Evolutionary conservation across 2,113 vertebrate species (phyloP), one percentile per base, ranked within the genome.

Genomic region (Passer montanus): DNA sequence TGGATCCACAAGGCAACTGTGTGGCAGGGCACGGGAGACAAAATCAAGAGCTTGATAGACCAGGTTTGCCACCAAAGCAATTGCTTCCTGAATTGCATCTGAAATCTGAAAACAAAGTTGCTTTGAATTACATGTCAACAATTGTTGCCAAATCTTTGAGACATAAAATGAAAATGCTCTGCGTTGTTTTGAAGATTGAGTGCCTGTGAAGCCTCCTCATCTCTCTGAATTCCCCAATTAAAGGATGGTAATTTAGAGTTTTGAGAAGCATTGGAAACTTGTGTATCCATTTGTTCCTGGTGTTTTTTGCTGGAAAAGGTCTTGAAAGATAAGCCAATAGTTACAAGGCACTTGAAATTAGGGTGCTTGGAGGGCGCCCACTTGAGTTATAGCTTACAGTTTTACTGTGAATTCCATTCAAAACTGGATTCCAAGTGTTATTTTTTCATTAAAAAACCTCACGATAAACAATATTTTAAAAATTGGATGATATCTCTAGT

Each of bases 161-260:
- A 24, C 8, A 1, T 31, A 9, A 68, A 67, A 68, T 31, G 26
- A 55, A 85, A 85, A 52, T 26, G 35, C 18, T 74, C 8, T 9
- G 24, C 15, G 12, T 21, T 67, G 4, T 33, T 89, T 63, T 53
- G 30, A 67, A 82, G 41, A 18, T 39, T 24, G 15, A 53, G 15
- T 28, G 56, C 14, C 31, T 79, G 31, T 26, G 27, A 47, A 47
- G 2, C 13, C 7, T 39, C 33, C n/a, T 77, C 0, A 0, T 31
- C 13, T 76, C 13, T 49, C 31, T 12, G 33, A 83, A 85, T 23
- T 2, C 2, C 35, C 2, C 31, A 58, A 1, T 67, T 83, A 86
- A 60, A 77, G n/a, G 14, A 76, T 43, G 14, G 19, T 18, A 63
- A 35, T 11, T 66, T 15, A 24, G 39, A 43, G 10, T 62, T 74